Percentiles rank a stretch among this genome's conserved stretches.
Evolutionary conservation across 2,888 invertebrate genomes (phyloP).

Genomic region (Scotopteryx bipunctaria): DNA sequence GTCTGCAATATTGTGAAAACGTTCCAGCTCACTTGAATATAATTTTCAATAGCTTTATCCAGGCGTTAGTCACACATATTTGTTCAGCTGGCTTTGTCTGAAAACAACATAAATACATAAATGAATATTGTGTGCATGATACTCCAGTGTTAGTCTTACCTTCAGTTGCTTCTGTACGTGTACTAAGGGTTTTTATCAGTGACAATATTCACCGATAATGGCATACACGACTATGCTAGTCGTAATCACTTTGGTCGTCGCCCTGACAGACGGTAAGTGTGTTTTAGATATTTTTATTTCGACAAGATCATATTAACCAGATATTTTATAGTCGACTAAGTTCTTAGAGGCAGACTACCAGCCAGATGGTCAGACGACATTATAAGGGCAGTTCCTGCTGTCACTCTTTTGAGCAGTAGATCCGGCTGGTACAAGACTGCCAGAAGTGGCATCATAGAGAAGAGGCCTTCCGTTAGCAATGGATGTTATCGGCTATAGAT

Average conservation of each 20-base stretch:
- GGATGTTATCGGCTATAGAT: too few relatives aligned
- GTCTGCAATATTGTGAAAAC: constrained; percentile 3
- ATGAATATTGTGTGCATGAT: constrained; percentile 46
- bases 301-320: too few relatives aligned
- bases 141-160: constrained; percentile 55
- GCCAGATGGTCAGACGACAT: too few relatives aligned
- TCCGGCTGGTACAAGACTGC: too few relatives aligned
- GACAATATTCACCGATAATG: constrained; percentile 45
- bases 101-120: constrained; percentile 63
- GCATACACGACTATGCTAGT: constrained; percentile 47
- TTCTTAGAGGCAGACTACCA: too few relatives aligned
- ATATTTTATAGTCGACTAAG: too few relatives aligned
- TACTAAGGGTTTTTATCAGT: constrained; percentile 7
- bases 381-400: too few relatives aligned
- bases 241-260: constrained; percentile 43
- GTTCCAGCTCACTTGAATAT: constrained; percentile 10
- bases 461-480: too few relatives aligned
- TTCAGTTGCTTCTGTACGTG: constrained; percentile 18
- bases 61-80: constrained; percentile 58
- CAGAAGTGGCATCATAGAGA: too few relatives aligned
- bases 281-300: too few relatives aligned
- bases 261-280: constrained; percentile 54
- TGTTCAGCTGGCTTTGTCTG: constrained; percentile 56
- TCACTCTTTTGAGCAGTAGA: too few relatives aligned
- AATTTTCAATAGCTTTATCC: constrained; percentile 25